Evolutionary conservation across 2,797 vertebrate genomes (phyloP), one percentile per base, ranked within the genome.

Genomic region (Neosilurus hyrtlii): DNA sequence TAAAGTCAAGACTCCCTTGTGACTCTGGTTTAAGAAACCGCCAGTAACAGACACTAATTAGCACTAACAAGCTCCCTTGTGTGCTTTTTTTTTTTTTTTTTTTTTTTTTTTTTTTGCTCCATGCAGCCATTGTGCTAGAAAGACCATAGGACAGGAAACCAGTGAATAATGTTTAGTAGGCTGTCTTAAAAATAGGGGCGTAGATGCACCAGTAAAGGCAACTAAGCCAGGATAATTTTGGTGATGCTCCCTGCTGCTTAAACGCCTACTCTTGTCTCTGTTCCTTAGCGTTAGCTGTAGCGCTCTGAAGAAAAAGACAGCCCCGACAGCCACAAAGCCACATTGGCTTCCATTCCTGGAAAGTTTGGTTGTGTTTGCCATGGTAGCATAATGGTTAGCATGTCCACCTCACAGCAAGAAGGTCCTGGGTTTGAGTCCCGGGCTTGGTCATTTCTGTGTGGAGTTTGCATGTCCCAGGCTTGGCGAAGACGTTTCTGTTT

Each of bases 41-140:
- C 91, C 59, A 90, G 86, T 85, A 85, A 85, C 78, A 80, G 80
- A 86, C 86, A 79, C 87, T 92, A 90, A 93, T 93, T 90, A 91
- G 87, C 86, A 91, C 91, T 87, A 92, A 92, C 57, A 85, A 91
- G 89, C 62, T 81, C 79, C 73, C 83, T 24, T 75, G 76, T 77
- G 71, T 51, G 54, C 62, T 79, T 83, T 20, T 78, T 79, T 22
- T 9, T 83, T 43, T 5, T 43, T 79, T 22, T 9, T 83, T 43
- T 79, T 22, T 9, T 83, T 22, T 9, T 83, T 43, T 5, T 43
- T 80, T 22, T 9, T 83, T 52, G 72, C 51, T 81, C 59, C 9
- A 67, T 51, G 35, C 10, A 43, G 49, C 43, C 67, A 62, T 66
- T 65, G 77, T 67, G 59, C 52, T 79, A 61, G 49, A 85, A 79